Evolutionary conservation across 1,140 invertebrate species (phyloP).

Genomic region (Eulimnadia texana): DNA sequence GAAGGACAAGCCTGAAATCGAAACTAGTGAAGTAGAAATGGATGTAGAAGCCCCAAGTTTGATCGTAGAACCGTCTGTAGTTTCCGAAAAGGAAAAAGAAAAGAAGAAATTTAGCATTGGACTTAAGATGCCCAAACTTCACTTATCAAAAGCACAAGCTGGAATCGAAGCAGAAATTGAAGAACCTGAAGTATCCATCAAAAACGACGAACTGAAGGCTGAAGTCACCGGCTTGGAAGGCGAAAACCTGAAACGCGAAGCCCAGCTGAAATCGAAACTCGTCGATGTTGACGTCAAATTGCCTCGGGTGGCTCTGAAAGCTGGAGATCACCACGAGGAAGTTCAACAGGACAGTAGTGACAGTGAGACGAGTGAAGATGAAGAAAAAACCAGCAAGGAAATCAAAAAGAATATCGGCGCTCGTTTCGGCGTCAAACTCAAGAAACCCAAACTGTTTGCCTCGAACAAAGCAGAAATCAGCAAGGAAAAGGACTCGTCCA

Average conservation of each 20-base stretch:
- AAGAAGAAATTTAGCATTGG: conserved; percentile 9
- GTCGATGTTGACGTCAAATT: conserved; percentile 1
- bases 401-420: conserved; percentile 8
- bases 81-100: not conserved
- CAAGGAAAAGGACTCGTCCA: not conserved
- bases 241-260: not conserved
- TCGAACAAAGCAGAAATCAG: not conserved
- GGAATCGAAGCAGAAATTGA: not conserved
- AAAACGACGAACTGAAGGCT: too few relatives aligned
- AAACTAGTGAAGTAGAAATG: not conserved
- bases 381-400: conserved; percentile 2
- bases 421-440: conserved; percentile 11
- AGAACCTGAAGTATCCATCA: not conserved
- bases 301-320: not conserved
- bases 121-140: conserved; percentile 8
- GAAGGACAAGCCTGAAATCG: not conserved
- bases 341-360: not conserved
- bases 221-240: too few relatives aligned
- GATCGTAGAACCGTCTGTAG: not conserved
- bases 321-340: not conserved
- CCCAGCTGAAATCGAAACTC: not conserved
- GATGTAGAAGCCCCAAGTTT: not conserved
- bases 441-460: conserved; percentile 8
- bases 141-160: not conserved
- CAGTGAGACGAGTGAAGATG: not conserved